Conservation (phyloP, 2,797 vertebrate genomes). For the Malurus leucopterus region DNA sequence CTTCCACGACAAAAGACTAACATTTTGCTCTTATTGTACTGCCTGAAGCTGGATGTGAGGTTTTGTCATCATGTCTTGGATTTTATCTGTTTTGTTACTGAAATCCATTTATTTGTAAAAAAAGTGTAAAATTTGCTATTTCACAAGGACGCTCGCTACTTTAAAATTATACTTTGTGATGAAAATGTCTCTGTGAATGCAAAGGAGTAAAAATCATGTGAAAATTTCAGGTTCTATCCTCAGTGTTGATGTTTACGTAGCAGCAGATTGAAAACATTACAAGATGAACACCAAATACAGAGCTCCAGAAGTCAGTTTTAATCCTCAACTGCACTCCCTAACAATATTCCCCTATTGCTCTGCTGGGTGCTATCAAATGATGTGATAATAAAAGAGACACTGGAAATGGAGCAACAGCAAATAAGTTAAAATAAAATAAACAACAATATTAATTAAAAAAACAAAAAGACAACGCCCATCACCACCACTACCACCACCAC, state of each 20-base stretch:
- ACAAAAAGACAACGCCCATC: not conserved
- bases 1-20: not conserved
- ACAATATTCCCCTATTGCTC: constrained; percentile 29
- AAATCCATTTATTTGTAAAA: not conserved
- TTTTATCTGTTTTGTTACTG: not conserved
- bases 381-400: constrained; percentile 15
- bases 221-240: not conserved
- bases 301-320: constrained; percentile 25
- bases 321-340: not conserved
- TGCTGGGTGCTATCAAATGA: constrained; percentile 30
- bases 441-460: not conserved
- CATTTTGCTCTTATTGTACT: not conserved
- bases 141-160: not conserved
- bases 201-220: not conserved
- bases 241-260: not conserved
- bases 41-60: not conserved
- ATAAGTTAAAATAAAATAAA: not conserved
- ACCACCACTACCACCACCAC: not conserved
- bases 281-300: not conserved
- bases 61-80: not conserved
- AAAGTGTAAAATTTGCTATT: not conserved
- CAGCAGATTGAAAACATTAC: not conserved
- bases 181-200: not conserved
- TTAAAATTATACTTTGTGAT: not conserved
- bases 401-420: not conserved